A percentile compares a stretch with the other conserved stretches of the same genome.
These are phyloP conservation scores for Andrena cerasifolii DNA, from an alignment of 1,140 invertebrate species.

Conservation along the genomic window DNA sequence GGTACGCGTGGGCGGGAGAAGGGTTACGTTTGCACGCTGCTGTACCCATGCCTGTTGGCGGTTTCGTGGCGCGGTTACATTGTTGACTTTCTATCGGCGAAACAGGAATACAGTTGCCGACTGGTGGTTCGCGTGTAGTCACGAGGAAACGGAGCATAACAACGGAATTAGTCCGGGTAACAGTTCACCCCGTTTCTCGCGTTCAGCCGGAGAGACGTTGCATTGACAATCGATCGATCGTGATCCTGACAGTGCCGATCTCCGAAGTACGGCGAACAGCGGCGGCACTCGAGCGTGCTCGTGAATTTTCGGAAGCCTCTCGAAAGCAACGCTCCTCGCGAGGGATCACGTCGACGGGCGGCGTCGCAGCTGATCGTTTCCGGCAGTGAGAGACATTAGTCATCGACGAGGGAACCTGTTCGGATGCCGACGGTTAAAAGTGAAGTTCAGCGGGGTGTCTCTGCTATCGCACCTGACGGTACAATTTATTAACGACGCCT, in stretches of 20 bases:
- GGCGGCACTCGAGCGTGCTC: too few relatives aligned
- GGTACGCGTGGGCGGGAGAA: background rate
- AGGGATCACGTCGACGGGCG: background rate
- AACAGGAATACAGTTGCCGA: slow-evolving; percentile 13
- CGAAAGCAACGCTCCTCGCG: slow-evolving; percentile 14
- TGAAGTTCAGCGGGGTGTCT: background rate
- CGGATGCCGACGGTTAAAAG: slow-evolving; percentile 24
- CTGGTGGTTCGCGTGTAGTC: slow-evolving; percentile 20
- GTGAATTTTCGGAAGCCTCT: slow-evolving; percentile 7
- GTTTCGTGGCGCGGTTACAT: slow-evolving; percentile 14
- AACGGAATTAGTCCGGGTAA: slow-evolving; percentile 32
- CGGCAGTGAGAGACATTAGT: slow-evolving; percentile 25
- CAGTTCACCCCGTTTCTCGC: slow-evolving; percentile 9
- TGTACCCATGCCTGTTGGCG: slow-evolving; percentile 9
- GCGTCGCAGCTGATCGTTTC: slow-evolving; percentile 43
- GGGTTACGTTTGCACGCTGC: slow-evolving; percentile 2
- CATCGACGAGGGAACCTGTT: slow-evolving; percentile 38
- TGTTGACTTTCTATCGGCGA: slow-evolving; percentile 46
- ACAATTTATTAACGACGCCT: background rate
- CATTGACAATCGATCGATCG: slow-evolving; percentile 16
- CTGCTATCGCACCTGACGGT: background rate
- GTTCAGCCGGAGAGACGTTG: background rate
- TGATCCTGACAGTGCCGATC: too few relatives aligned
- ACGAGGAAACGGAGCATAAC: slow-evolving; percentile 47
- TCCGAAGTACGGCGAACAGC: too few relatives aligned